phyloP scores from a whole-genome alignment of 2,113 vertebrate species.

The Melanotaenia duboulayi region DNA sequence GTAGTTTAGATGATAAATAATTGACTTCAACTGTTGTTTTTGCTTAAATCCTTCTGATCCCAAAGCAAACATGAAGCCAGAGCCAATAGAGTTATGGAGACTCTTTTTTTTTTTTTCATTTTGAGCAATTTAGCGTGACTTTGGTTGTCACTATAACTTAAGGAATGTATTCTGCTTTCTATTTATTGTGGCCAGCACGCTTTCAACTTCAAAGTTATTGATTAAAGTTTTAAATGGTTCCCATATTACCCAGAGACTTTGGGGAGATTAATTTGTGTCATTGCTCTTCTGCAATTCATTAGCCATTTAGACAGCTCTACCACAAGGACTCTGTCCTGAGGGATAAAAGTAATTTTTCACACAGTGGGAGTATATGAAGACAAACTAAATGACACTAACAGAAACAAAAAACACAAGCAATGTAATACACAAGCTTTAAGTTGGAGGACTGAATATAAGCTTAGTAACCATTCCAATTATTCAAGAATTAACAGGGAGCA shows the following conservation, averaged over 20 bases:
- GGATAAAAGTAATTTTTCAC: constrained; percentile 95
- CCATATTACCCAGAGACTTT: constrained; percentile 97
- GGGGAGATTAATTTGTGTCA: constrained; percentile 98
- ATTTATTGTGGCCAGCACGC: constrained; percentile 98
- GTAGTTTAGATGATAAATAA: constrained; percentile 55
- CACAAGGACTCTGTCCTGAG: constrained; percentile 92
- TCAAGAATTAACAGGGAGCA: no score
- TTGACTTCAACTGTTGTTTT: constrained; percentile 72
- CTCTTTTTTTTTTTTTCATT: constrained; percentile 95
- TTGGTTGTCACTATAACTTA: constrained; percentile 98
- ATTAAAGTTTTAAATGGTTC: constrained; percentile 99
- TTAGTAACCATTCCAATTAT: no score
- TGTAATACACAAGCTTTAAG: constrained; percentile 8
- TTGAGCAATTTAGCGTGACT: constrained; percentile 98
- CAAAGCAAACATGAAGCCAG: constrained; percentile 88
- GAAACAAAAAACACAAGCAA: background rate
- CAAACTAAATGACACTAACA: constrained; percentile 34
- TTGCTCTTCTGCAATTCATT: constrained; percentile 99
- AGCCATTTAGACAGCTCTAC: constrained; percentile 97
- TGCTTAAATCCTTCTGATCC: constrained; percentile 88
- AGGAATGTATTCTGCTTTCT: constrained; percentile 90
- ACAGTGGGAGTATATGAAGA: constrained; percentile 73
- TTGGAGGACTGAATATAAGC: background rate
- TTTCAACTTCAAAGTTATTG: constrained; percentile 98
- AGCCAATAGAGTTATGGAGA: constrained; percentile 96